Base-by-base conservation (phyloP, 2,888 invertebrate genomes). In the Allygus modestus region DNA sequence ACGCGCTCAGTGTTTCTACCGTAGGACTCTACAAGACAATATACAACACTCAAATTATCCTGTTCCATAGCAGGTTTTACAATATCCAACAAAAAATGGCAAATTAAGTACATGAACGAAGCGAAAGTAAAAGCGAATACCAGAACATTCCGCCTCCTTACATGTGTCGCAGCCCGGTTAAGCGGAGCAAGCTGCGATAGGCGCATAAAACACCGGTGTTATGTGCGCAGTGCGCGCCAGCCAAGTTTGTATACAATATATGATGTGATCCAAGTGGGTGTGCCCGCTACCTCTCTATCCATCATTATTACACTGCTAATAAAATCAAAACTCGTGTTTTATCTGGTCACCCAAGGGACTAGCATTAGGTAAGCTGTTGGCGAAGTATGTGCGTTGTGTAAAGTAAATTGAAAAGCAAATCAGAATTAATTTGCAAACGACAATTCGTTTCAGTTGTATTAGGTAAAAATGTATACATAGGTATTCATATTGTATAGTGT, bases 121-220 rank as follows among this genome's bases (percentile, higher is more conserved):
- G 54, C 54, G 23, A 54, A 54, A 23, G 54, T 54, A 54, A 54
- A 54, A 23, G 54, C 54, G 54, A 54, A 46, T 54, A 23, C 54
- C 20, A 20, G 23, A 23, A 46, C 46, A 46, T 46, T 12, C 5
- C 4, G 9, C 37, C 5, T 37, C 17, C 7, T 46, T 9, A 46
- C 46, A 37, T 37, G 46, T 46, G 46, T 15, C 9, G 46, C 46
- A 17, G 51, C 9, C 54, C 4, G 54, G 11, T 1, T 23, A 54
- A 54, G 54, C 54, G 2, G 23, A 20, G 20, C n/a, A 51, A 51
- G 23, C 54, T 54, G 54, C 54, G 54, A 20, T 20, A 23, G 23
- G 54, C 11, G 23, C 54, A 54, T 54, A 54, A 54, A 54, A 20
- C 54, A 54, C 15, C 0, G 11, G 54, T 23, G 54, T 54, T 54